Base-by-base conservation (phyloP, 2,797 vertebrate species). In the Rhinogobio ventralis region DNA sequence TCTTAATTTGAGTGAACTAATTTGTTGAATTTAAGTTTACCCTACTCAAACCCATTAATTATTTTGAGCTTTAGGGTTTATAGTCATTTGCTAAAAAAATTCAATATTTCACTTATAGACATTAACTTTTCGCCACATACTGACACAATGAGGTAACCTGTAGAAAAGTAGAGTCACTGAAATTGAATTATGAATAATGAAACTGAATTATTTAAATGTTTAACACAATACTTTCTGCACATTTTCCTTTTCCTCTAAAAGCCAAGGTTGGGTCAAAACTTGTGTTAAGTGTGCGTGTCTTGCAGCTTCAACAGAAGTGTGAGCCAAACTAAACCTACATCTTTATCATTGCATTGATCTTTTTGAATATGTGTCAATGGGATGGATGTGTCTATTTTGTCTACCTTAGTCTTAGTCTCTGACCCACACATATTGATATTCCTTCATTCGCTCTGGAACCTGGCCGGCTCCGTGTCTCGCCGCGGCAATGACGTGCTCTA, bases 401-500 rank as follows among this genome's bases (percentile, higher is more conserved):
- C 8, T 49, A 15, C 45, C 25, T 20, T 15, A 77, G 25, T n/a
- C 20, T 15, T 39, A 13, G 66, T 91, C 90, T 90, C 85, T 78
- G 86, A 88, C 89, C 81, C 73, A 33, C 81, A 84, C 79, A 19
- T 90, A 92, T 88, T 89, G 85, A 88, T 89, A 89, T 88, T 92
- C 86, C 87, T 53, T 80, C 85, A 88, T 80, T 23, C 49, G 79
- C 88, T 85, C 42, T 28, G 55, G 51, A 79, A 85, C 67, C 53
- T 57, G 53, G 28, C 53, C 20, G 55, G 39, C 62, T 86, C 73
- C 23, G 42, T 57, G 55, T 85, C 91, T 91, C 88, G 71, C 81
- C 89, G 55, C 62, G 75, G 68, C 89, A 89, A 88, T 92, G 93
- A 94, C 89, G 91, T 91, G 93, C 93, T 94, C 93, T 92, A 91